Percentiles rank a stretch among this genome's conserved stretches.
These are phyloP conservation scores for Pogonus chalceus DNA, from an alignment of 1,140 invertebrate genomes.

Conservation along the genomic window DNA sequence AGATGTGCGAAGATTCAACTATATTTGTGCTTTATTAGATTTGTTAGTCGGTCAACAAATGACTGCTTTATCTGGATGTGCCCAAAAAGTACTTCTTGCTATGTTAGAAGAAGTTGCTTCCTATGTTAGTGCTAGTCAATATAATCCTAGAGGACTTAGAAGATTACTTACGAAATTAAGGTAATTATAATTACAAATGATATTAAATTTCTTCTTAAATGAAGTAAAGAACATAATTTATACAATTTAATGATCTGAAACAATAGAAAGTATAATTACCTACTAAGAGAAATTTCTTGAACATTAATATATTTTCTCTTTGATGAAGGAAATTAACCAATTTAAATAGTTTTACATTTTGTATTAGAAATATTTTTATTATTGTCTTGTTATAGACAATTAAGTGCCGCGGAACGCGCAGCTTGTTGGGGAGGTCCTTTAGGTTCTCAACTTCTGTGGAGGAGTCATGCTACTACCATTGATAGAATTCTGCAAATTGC, in stretches of 20 bases:
- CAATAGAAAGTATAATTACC: too few species aligned
- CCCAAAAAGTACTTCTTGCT: conserved; percentile 83
- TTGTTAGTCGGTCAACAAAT: conserved; percentile 77
- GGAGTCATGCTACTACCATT: conserved; percentile 74
- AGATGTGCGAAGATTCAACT: conserved; percentile 90
- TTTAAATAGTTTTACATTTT: too few species aligned
- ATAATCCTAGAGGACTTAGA: conserved; percentile 74
- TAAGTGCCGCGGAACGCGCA: conserved; percentile 41
- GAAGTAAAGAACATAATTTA: too few species aligned
- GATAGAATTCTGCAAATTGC: conserved; percentile 75
- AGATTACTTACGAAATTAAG: conserved; percentile 65
- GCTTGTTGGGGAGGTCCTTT: conserved; percentile 79
- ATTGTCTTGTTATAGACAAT: too few species aligned
- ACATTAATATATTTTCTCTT: too few species aligned
- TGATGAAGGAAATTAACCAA: too few species aligned
- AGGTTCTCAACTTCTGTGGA: conserved; percentile 81
- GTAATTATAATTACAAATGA: too few species aligned
- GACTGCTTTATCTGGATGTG: conserved; percentile 78
- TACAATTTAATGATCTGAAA: too few species aligned
- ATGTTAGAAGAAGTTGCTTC: conserved; percentile 89
- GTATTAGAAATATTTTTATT: too few species aligned
- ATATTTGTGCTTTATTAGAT: conserved; percentile 87
- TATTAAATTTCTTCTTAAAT: too few species aligned
- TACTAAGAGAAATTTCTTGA: too few species aligned
- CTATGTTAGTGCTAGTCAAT: conserved; percentile 67